Conservation (phyloP, 2,113 vertebrate genomes). For the Climacteris rufus region DNA sequence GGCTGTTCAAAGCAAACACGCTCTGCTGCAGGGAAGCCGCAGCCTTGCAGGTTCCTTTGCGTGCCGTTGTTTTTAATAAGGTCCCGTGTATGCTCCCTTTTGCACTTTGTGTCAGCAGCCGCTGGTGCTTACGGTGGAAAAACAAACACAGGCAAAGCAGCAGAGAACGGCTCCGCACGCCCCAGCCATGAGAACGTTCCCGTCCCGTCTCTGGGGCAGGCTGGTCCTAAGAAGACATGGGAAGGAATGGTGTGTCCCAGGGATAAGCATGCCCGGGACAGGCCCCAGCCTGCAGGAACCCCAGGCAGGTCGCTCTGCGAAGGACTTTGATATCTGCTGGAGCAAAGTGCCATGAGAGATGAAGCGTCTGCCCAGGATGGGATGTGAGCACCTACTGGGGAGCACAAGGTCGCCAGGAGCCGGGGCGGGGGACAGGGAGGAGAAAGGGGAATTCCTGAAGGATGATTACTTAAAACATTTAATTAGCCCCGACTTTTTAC, state of each 20-base stretch:
- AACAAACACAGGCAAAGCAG: background rate
- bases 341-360: background rate
- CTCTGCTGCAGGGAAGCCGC: background rate
- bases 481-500: constrained; percentile 30
- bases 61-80: background rate
- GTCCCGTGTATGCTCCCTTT: background rate
- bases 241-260: background rate
- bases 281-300: constrained; percentile 26
- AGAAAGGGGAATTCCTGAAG: constrained; percentile 45
- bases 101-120: background rate
- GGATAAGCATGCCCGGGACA: background rate
- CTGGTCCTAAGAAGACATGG: background rate
- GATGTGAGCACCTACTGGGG: background rate
- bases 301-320: background rate
- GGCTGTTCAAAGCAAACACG: background rate
- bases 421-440: background rate
- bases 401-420: background rate
- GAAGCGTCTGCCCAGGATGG: background rate
- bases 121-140: background rate
- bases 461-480: constrained; percentile 10
- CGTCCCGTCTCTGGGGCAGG: background rate
- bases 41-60: background rate
- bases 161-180: background rate
- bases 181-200: background rate
- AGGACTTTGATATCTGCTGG: constrained; percentile 12